Evolutionary conservation across 2,113 vertebrate species (phyloP).

Genomic region (Oreotragus oreotragus): DNA sequence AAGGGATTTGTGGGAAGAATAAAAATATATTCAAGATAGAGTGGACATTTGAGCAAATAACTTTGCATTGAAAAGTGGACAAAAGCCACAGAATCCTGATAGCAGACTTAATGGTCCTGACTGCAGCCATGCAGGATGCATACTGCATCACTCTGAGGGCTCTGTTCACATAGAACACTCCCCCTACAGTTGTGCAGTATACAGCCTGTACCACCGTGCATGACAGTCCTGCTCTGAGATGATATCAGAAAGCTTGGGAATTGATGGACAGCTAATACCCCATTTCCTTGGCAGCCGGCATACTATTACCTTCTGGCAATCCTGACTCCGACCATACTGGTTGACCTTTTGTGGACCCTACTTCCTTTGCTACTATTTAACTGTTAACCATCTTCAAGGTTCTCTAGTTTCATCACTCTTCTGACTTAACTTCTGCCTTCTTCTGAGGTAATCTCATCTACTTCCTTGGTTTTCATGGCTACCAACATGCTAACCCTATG

Average conservation of each 20-base stretch:
- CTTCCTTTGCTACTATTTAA: neutral
- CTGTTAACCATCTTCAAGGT: neutral
- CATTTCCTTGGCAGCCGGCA: neutral
- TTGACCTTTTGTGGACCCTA: neutral
- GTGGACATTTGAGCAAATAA: neutral
- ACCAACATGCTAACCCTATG: neutral
- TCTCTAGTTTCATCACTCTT: neutral
- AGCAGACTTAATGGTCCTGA: fast-evolving
- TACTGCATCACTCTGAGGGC: too few species aligned
- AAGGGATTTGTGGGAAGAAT: neutral
- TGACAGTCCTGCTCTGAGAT: neutral
- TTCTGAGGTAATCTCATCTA: neutral
- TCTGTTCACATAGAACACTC: neutral
- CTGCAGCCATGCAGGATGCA: too few species aligned
- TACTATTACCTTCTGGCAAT: neutral
- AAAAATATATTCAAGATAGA: neutral
- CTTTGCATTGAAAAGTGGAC: neutral
- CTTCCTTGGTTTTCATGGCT: neutral
- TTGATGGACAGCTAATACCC: neutral
- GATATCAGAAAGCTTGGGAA: too few species aligned
- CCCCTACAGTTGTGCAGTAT: neutral
- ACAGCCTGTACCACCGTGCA: neutral
- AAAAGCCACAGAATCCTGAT: neutral
- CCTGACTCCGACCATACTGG: neutral
- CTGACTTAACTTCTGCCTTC: neutral